Base-by-base conservation (phyloP, 2,797 vertebrate species). In the Trachurus trachurus region DNA sequence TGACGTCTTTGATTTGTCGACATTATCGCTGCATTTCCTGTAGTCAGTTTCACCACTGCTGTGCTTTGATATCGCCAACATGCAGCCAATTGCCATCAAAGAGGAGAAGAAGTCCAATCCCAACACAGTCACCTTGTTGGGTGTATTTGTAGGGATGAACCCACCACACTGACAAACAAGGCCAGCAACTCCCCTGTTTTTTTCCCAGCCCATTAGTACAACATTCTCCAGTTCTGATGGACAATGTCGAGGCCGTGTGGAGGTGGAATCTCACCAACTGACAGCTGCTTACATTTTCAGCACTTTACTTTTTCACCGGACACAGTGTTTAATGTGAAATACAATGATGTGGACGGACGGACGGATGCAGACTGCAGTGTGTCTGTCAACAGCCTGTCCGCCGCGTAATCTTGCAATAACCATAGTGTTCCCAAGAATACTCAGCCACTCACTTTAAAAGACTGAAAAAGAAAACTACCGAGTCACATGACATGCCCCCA, bases 271-370 rank as follows among this genome's bases (percentile, higher is more conserved):
- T 80, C 69, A 84, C 60, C 71, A 81, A 57, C 68, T 87, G 80
- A 88, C 88, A 86, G 80, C 63, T 82, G 76, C 76, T 82, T 81
- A 60, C 22, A 21, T 78, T 86, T 83, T 86, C 89, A 87, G 82
- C 60, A 83, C 69, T 71, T 81, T 78, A 62, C 26, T 15, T 82
- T 85, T 84, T 86, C 56, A 74, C 47, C 58, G 71, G 79, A 86
- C 73, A 81, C 37, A 50, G 9, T 65, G 85, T 87, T 68, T 71
- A 74, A 80, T 77, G 58, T 82, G 54, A 47, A 70, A 82, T 59
- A 29, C 61, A 80, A 74, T 71, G 26, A 71, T 81, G 21, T 78
- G 26, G 45, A 81, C 74, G 22, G 31, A 34, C 31, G 31, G 31
- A 34, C 31, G 22, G 57, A 74, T 76, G 47, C 15, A 63, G 59